These are phyloP conservation scores for Tetramorium parvispinum DNA, from an alignment of 1,140 invertebrate species.

Conservation along the genomic window DNA sequence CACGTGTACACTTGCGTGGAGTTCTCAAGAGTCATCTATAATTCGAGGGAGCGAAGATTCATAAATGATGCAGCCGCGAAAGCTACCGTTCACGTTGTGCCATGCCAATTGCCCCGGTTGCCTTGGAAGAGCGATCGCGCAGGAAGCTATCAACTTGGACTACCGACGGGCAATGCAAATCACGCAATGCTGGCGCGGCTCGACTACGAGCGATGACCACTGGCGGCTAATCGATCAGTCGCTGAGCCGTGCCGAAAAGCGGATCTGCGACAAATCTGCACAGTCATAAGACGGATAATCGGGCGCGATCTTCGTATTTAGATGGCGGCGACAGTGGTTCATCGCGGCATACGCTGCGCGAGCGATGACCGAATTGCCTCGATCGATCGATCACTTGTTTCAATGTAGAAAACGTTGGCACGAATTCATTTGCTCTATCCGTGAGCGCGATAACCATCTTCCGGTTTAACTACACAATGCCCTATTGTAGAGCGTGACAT, in stretches of 20 bases:
- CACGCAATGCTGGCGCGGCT: constrained; percentile 67
- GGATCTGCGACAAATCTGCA: constrained; percentile 24
- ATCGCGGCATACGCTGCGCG: background rate
- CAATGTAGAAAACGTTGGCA: background rate
- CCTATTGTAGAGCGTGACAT: constrained; percentile 15
- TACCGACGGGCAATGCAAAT: constrained; percentile 71
- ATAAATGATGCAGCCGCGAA: background rate
- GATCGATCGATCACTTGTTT: constrained; percentile 60
- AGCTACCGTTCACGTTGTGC: background rate
- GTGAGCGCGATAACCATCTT: constrained; percentile 18
- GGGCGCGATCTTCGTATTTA: constrained; percentile 24
- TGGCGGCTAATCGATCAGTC: constrained; percentile 65
- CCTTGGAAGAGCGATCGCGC: constrained; percentile 11
- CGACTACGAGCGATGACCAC: constrained; percentile 59
- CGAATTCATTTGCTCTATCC: background rate
- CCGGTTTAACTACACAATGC: background rate
- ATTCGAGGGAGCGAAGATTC: background rate
- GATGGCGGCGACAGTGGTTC: constrained; percentile 2
- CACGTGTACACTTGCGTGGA: background rate
- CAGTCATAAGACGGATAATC: constrained; percentile 41
- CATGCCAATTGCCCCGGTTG: constrained; percentile 11
- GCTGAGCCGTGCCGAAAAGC: constrained; percentile 23
- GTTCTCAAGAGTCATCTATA: background rate
- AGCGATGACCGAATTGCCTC: constrained; percentile 33
- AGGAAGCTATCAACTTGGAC: constrained; percentile 25